These are phyloP conservation scores for Haemorhous mexicanus DNA, from an alignment of 2,113 vertebrate genomes.

Conservation along the genomic window DNA sequence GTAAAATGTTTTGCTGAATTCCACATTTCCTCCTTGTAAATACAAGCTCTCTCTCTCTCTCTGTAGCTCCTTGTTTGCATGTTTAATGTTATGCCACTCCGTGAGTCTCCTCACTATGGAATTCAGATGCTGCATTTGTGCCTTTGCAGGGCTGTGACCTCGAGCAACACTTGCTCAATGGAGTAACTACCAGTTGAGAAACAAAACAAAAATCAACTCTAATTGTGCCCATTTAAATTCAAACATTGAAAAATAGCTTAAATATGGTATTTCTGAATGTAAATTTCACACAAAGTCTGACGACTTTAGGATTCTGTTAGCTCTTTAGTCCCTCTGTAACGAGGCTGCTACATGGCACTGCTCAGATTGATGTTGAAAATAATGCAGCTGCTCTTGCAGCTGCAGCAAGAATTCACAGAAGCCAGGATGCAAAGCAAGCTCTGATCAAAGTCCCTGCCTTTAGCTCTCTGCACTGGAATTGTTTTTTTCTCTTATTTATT, in stretches of 20 bases:
- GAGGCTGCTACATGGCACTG: conserved; percentile 29
- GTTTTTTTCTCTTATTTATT: background rate
- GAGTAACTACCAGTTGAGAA: conserved; percentile 49
- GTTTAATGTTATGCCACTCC: background rate
- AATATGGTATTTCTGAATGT: conserved; percentile 50
- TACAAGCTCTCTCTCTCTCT: background rate
- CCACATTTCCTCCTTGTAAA: background rate
- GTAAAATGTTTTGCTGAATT: background rate
- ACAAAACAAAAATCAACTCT: conserved; percentile 55
- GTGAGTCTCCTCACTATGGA: background rate
- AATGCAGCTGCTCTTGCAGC: conserved; percentile 62
- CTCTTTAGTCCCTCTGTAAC: conserved; percentile 42
- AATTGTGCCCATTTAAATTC: conserved; percentile 51
- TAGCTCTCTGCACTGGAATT: background rate
- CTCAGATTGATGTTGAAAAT: conserved; percentile 37
- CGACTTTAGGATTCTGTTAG: conserved; percentile 29
- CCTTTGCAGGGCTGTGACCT: conserved; percentile 7
- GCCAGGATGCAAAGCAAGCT: background rate
- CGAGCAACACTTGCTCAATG: conserved; percentile 7
- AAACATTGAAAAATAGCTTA: conserved; percentile 51
- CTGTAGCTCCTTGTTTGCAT: conserved; percentile 1
- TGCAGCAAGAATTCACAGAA: conserved; percentile 43
- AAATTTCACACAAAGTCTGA: conserved; percentile 6
- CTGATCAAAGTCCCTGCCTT: background rate
- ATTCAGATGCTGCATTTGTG: conserved; percentile 19